phyloP scores from a whole-genome alignment of 2,888 invertebrate genomes.

The Pyrrhia umbra region DNA sequence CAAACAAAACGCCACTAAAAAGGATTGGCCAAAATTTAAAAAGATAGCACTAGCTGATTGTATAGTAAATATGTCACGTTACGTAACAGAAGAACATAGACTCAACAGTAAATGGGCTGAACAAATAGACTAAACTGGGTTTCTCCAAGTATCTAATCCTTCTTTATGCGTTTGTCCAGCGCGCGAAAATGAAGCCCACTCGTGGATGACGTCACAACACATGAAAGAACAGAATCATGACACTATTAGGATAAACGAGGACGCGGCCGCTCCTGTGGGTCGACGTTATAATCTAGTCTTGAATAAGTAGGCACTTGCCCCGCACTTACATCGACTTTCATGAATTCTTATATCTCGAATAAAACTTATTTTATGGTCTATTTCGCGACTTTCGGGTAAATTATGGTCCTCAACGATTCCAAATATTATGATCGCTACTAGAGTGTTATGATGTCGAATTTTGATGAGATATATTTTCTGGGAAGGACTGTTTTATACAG shows the following conservation, averaged over 20 bases:
- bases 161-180: slow-evolving; percentile 27
- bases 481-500: slow-evolving; percentile 31
- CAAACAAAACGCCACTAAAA: neutral
- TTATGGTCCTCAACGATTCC: slow-evolving; percentile 48
- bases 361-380: slow-evolving; percentile 59
- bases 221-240: slow-evolving; percentile 49
- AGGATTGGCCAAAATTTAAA: neutral
- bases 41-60: slow-evolving; percentile 3
- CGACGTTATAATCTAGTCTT: slow-evolving; percentile 56
- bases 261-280: slow-evolving; percentile 48
- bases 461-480: slow-evolving; percentile 41
- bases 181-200: slow-evolving; percentile 21
- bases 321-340: slow-evolving; percentile 54
- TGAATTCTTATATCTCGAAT: slow-evolving; percentile 57
- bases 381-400: slow-evolving; percentile 53
- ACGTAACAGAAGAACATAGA: slow-evolving; percentile 2
- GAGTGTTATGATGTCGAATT: slow-evolving; percentile 40
- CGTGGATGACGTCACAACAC: slow-evolving; percentile 39
- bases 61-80: slow-evolving; percentile 9
- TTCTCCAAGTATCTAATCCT: slow-evolving; percentile 17
- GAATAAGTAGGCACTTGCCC: slow-evolving; percentile 57
- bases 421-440: slow-evolving; percentile 32
- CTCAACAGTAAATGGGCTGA: slow-evolving; percentile 7
- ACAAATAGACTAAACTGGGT: slow-evolving; percentile 9
- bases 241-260: slow-evolving; percentile 64